Percentiles rank a stretch among this genome's conserved stretches.
Evolutionary conservation across 2,888 invertebrate genomes (phyloP).

Genomic region (Urechis unicinctus): DNA sequence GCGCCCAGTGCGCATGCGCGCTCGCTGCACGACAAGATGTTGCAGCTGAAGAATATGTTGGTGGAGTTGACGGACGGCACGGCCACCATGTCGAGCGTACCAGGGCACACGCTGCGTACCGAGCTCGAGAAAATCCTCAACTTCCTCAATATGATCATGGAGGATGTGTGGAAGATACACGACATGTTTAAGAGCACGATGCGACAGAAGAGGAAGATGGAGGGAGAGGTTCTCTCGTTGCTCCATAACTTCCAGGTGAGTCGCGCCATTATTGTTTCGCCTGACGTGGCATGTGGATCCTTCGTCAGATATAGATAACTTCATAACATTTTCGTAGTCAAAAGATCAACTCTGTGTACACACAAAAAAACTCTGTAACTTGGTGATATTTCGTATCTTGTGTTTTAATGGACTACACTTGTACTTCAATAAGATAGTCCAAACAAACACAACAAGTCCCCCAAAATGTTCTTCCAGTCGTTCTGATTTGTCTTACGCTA

Average conservation of each 20-base stretch:
- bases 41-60: neutral
- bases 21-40: constrained; percentile 10
- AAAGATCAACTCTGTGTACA: too few relatives aligned
- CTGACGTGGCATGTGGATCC: too few relatives aligned
- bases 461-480: too few relatives aligned
- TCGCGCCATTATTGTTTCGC: too few relatives aligned
- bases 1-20: neutral
- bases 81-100: neutral
- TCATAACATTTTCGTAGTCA: too few relatives aligned
- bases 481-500: too few relatives aligned
- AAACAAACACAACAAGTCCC: too few relatives aligned
- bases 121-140: constrained; percentile 6
- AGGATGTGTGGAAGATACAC: constrained; percentile 2
- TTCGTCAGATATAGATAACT: too few relatives aligned
- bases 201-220: constrained; percentile 8
- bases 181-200: constrained; percentile 2
- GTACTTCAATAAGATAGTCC: too few relatives aligned
- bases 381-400: too few relatives aligned
- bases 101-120: neutral
- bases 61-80: constrained; percentile 1
- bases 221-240: constrained; percentile 9
- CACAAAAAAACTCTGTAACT: too few relatives aligned
- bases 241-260: constrained; percentile 6
- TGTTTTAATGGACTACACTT: too few relatives aligned
- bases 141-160: neutral